Conservation (phyloP, 2,113 vertebrate species). For the Uria lomvia region DNA sequence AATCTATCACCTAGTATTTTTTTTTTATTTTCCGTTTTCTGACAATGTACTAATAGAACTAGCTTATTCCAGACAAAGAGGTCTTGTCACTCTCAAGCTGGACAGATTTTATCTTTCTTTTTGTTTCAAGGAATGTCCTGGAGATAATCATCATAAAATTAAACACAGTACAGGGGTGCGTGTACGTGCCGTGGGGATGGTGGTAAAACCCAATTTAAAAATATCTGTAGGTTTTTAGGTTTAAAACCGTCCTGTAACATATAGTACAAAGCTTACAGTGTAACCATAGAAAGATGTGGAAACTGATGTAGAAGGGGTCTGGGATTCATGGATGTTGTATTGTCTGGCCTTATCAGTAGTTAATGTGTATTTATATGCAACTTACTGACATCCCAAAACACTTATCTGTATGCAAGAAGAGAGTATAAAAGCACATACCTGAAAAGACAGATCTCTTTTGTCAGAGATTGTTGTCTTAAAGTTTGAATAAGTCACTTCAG, state of each 20-base stretch:
- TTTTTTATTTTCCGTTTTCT: not conserved
- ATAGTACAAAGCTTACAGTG: not conserved
- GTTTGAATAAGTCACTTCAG: not conserved
- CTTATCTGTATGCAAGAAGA: not conserved
- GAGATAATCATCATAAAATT: not conserved
- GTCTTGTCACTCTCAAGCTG: not conserved
- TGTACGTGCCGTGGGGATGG: accelerated
- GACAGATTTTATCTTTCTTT: not conserved
- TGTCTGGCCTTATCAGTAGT: not conserved
- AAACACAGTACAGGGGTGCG: not conserved
- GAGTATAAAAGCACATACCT: not conserved
- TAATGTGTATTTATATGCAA: not conserved
- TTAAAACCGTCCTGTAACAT: not conserved
- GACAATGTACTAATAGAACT: not conserved
- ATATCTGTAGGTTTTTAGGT: not conserved
- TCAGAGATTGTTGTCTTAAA: not conserved
- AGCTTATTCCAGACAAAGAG: not conserved
- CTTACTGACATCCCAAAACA: not conserved
- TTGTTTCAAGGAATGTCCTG: not conserved
- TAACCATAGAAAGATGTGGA: not conserved
- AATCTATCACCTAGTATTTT: not conserved
- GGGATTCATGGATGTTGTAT: not conserved
- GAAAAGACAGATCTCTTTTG: not conserved
- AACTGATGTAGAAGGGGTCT: not conserved
- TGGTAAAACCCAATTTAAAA: not conserved